Base-by-base conservation (phyloP, 2,113 vertebrate species). In the Pteronura brasiliensis region DNA sequence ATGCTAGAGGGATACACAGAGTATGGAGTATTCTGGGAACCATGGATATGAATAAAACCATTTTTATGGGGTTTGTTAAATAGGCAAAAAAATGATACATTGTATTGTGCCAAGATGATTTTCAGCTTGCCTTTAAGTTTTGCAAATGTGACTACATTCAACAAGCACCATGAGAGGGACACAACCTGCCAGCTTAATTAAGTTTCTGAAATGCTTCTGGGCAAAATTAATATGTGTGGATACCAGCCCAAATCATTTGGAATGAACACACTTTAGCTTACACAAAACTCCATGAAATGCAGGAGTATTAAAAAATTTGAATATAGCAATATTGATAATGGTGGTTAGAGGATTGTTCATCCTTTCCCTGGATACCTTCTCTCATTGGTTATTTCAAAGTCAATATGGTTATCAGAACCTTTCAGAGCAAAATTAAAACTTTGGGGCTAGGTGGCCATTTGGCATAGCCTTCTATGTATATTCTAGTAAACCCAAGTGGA, bases 151-250 rank as follows among this genome's bases (percentile, higher is more conserved):
- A 95, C 49, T 97, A 12, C 25, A 77, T 98, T 98, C 67, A 97
- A 97, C 92, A 98, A 95, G 31, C 76, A 97, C 94, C 80, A 74
- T 93, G 90, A 97, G 44, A 96, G 76, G 92, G 49, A 98, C 67
- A 88, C 31, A 98, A 97, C 74, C 93, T 97, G 95, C 95, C 97
- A 98, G 93, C 81, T 98, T 98, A 98, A 98, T 98, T 98, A 98
- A 97, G 47, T 96, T 97, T 98, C 96, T 98, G 96, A 98, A 98
- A 96, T 96, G 95, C 87, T 98, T 98, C 93, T 90, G 61, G 90
- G 96, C 42, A 98, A 98, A 98, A 98, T 97, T 98, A 98, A 96
- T 98, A 97, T 83, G 65, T 96, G 74, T 98, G 89, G 95, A 97
- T 93, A 97, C 92, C 95, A 97, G 96, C 96, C 98, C 97, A 98